Evolutionary conservation across 2,113 vertebrate species (phyloP).

Genomic region (Melanocharis versteri): DNA sequence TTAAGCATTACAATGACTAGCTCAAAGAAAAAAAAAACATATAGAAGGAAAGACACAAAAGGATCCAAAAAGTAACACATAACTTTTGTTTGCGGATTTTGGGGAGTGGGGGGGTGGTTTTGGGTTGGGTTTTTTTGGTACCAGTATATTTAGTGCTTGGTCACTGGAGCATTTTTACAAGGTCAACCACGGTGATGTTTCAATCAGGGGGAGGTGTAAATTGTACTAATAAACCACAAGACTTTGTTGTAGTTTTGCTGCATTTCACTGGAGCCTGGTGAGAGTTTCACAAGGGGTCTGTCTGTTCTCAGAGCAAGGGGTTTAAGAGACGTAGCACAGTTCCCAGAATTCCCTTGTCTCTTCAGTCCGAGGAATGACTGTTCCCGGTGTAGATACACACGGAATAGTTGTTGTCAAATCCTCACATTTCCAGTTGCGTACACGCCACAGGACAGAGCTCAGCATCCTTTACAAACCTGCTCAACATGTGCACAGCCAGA

Average conservation of each 20-base stretch:
- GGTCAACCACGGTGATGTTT: not conserved
- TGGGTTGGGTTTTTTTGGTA: not conserved
- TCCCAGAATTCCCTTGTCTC: not conserved
- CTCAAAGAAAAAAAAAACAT: not conserved
- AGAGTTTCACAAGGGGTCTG: not conserved
- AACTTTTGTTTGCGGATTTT: not conserved
- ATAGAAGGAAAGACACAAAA: not conserved
- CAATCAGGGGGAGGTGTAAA: not conserved
- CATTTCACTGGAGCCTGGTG: not conserved
- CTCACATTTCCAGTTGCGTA: not conserved
- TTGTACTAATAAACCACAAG: not conserved
- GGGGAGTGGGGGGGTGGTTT: fast-evolving
- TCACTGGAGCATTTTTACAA: not conserved
- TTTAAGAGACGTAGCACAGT: not conserved
- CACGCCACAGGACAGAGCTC: not conserved
- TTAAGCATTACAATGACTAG: fast-evolving
- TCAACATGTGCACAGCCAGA: not conserved
- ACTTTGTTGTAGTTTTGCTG: not conserved
- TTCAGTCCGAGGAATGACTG: not conserved
- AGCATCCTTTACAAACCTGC: not conserved
- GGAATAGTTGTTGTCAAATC: not conserved
- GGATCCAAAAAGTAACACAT: not conserved
- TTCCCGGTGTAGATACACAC: not conserved
- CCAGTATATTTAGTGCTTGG: not conserved
- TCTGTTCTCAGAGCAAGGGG: not conserved